phyloP scores from a whole-genome alignment of 1,140 invertebrate genomes.

The Armadillidium nasatum region DNA sequence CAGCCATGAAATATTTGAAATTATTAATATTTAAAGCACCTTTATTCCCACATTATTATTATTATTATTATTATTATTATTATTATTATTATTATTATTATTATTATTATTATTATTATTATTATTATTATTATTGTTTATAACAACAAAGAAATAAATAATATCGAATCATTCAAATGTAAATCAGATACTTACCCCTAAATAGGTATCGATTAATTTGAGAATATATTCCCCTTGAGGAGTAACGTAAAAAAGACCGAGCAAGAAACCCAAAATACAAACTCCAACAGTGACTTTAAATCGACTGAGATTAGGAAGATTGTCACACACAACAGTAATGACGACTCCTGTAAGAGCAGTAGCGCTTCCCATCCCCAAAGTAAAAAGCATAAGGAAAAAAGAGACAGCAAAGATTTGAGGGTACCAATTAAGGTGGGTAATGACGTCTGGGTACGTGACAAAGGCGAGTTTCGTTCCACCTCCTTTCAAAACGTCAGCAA shows the following conservation, averaged over 20 bases:
- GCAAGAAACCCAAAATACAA: slow-evolving; percentile 60
- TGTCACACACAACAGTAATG: slow-evolving; percentile 65
- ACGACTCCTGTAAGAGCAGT: slow-evolving; percentile 58
- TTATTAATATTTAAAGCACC: no score
- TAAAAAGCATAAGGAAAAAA: slow-evolving; percentile 83
- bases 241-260: slow-evolving; percentile 69
- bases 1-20: no score
- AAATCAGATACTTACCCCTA: slow-evolving; percentile 51
- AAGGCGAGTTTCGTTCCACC: slow-evolving; percentile 68
- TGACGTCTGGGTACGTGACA: slow-evolving; percentile 82
- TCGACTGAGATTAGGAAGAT: slow-evolving; percentile 59
- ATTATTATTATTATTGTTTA: no score
- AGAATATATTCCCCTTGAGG: slow-evolving; percentile 81
- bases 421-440: slow-evolving; percentile 70
- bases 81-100: no score
- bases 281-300: slow-evolving; percentile 60
- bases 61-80: no score
- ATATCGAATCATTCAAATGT: not conserved
- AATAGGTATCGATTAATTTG: slow-evolving; percentile 77
- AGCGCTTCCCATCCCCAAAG: slow-evolving; percentile 57
- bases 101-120: no score
- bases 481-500: slow-evolving; percentile 59
- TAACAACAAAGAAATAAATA: no score
- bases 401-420: slow-evolving; percentile 72
- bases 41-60: no score